These are phyloP conservation scores for Anguilla rostrata DNA, from an alignment of 2,113 vertebrate species.

Conservation along the genomic window DNA sequence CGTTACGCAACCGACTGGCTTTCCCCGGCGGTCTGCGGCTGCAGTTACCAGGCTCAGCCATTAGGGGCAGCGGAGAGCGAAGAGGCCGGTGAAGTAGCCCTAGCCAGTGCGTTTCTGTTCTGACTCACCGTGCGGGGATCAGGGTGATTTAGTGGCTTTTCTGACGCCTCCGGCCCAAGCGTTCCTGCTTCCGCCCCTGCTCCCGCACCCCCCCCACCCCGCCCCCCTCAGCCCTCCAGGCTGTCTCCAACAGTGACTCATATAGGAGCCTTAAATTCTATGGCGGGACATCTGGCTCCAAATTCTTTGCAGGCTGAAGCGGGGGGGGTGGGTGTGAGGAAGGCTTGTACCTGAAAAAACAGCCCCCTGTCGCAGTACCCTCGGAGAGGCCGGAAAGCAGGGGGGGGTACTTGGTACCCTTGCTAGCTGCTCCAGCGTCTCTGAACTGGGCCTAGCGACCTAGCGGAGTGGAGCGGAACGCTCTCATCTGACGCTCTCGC, in stretches of 20 bases:
- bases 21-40: background rate
- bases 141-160: conserved; percentile 56
- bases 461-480: too few species aligned
- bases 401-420: background rate
- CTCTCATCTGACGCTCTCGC: too few species aligned
- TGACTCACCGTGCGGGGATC: conserved; percentile 24
- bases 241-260: background rate
- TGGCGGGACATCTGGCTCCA: conserved; percentile 53
- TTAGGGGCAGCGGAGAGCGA: background rate
- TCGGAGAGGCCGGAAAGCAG: background rate
- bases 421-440: too few species aligned
- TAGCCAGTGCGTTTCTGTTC: conserved; percentile 35
- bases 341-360: background rate
- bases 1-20: too few species aligned
- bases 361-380: background rate
- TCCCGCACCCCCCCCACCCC: background rate
- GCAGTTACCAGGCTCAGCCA: background rate
- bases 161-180: conserved; percentile 49
- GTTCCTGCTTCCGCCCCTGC: conserved; percentile 49
- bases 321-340: background rate
- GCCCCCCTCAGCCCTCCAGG: background rate
- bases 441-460: too few species aligned
- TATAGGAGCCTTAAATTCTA: conserved; percentile 47
- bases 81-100: background rate
- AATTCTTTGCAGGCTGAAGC: conserved; percentile 52